Evolutionary conservation across 2,113 vertebrate species (phyloP).

Genomic region (Riparia riparia): DNA sequence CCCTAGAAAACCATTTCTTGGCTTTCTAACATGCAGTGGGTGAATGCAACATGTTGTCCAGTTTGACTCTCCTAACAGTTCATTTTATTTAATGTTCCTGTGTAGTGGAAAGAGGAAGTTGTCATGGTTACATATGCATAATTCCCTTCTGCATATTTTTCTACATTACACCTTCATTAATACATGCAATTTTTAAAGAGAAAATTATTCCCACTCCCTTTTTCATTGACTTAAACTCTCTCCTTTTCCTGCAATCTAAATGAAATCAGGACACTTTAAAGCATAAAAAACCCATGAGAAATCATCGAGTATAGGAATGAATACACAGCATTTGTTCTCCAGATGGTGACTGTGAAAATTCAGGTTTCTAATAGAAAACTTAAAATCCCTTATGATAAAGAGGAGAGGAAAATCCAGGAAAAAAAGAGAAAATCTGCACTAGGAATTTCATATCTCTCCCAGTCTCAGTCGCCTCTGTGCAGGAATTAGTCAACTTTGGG

Average conservation of each 20-base stretch:
- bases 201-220: background rate
- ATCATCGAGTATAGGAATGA: background rate
- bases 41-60: background rate
- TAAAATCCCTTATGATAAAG: background rate
- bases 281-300: background rate
- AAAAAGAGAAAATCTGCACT: too few species aligned
- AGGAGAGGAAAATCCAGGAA: background rate
- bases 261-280: background rate
- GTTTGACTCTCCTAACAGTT: background rate
- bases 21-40: background rate
- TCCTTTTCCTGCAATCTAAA: fast-evolving
- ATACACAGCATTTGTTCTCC: fast-evolving
- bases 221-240: background rate
- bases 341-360: background rate
- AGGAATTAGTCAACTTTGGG: background rate
- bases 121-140: background rate
- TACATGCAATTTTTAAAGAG: background rate
- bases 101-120: background rate
- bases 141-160: background rate
- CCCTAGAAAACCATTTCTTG: background rate
- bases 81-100: background rate
- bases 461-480: background rate
- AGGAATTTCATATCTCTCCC: background rate
- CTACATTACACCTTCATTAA: background rate
- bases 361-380: background rate